phyloP scores from a whole-genome alignment of 2,888 invertebrate genomes.

The Protonemura montana region DNA sequence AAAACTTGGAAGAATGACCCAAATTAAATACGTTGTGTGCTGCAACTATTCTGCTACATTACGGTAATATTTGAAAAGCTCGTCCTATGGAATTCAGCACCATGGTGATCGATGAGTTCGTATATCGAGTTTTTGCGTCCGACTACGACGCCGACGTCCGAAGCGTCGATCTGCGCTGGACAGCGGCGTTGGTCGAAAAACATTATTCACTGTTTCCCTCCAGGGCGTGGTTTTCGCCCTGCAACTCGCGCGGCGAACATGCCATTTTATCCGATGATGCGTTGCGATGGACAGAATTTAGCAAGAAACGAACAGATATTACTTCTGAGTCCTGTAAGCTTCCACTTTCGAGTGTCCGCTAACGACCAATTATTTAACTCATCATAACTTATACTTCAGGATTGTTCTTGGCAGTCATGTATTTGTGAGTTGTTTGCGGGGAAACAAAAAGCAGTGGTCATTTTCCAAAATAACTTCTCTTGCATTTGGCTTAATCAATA shows the following conservation, averaged over 20 bases:
- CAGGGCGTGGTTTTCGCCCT: background rate
- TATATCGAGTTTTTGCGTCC: slow-evolving; percentile 16
- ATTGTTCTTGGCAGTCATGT: slow-evolving; percentile 1
- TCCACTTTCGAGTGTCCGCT: slow-evolving; percentile 1
- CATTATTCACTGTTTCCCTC: slow-evolving; percentile 15
- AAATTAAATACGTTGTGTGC: too few species aligned
- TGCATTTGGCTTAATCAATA: background rate
- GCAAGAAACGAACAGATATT: background rate
- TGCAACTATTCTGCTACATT: background rate
- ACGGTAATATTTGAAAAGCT: background rate
- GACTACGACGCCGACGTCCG: slow-evolving; percentile 8
- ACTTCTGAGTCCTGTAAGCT: background rate
- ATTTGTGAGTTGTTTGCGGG: background rate
- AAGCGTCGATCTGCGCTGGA: slow-evolving; percentile 21
- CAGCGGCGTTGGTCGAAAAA: background rate
- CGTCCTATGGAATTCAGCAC: background rate
- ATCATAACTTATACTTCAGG: slow-evolving; percentile 9
- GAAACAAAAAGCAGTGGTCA: background rate
- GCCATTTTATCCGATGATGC: slow-evolving; percentile 21
- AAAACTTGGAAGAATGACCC: too few species aligned
- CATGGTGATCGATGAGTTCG: background rate
- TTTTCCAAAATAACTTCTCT: background rate
- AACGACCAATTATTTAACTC: slow-evolving; percentile 20
- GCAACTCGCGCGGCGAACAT: background rate
- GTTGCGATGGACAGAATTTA: background rate